Evolutionary conservation across 2,888 invertebrate genomes (phyloP).

Genomic region (Saturnia pavonia): DNA sequence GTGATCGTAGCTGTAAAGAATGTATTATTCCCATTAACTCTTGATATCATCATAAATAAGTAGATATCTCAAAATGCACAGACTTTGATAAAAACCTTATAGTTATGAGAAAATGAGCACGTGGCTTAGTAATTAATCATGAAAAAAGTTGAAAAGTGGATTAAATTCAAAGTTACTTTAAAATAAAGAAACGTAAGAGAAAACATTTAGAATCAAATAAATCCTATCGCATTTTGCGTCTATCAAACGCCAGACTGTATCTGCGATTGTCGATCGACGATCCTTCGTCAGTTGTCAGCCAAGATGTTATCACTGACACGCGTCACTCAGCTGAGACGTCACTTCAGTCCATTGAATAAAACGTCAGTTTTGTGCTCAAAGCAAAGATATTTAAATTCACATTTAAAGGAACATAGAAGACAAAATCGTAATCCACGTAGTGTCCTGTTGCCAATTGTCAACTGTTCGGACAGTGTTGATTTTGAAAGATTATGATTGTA

Average conservation of each 20-base stretch:
- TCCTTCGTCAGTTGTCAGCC: conserved; percentile 71
- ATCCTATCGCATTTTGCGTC: conserved; percentile 42
- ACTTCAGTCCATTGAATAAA: conserved; percentile 57
- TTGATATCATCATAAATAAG: too few relatives aligned
- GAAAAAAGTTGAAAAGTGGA: background rate
- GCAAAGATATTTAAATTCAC: background rate
- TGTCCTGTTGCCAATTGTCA: background rate
- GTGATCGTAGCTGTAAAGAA: too few relatives aligned
- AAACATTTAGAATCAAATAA: conserved; percentile 19
- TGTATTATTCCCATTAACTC: too few relatives aligned
- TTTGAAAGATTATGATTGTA: too few relatives aligned
- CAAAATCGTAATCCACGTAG: background rate
- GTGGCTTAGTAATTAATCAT: background rate
- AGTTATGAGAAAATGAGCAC: background rate
- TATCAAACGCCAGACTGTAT: conserved; percentile 44
- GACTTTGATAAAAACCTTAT: background rate
- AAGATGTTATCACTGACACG: conserved; percentile 62
- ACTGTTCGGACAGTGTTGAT: background rate
- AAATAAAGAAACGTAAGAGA: background rate
- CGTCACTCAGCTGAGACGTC: conserved; percentile 55
- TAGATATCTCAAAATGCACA: too few relatives aligned
- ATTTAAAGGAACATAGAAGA: background rate
- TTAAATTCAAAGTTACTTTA: background rate
- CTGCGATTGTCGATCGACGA: conserved; percentile 54
- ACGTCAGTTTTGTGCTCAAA: conserved; percentile 56